Evolutionary conservation across 2,797 vertebrate species (phyloP).

Genomic region (Smutsia temminckii): DNA sequence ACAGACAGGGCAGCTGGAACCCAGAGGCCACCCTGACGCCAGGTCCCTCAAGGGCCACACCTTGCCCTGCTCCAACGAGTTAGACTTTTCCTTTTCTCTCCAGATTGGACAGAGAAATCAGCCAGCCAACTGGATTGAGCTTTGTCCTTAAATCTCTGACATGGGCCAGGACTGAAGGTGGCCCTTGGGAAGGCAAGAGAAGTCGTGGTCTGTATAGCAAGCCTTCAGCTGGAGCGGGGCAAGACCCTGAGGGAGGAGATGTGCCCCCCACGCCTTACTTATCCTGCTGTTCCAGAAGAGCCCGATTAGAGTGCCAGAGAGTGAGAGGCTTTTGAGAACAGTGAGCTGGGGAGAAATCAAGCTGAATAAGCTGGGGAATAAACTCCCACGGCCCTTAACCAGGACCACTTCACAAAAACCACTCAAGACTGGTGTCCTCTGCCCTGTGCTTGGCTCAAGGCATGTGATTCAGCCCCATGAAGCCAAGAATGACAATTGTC

Average conservation of each 20-base stretch:
- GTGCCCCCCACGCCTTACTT: no score
- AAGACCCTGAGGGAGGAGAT: not conserved
- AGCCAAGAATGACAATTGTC: not conserved
- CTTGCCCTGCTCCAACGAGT: accelerated
- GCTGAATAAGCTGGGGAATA: not conserved
- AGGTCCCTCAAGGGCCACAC: not conserved
- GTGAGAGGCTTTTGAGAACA: not conserved
- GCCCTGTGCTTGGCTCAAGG: not conserved
- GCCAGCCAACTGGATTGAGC: no score
- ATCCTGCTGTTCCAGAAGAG: not conserved
- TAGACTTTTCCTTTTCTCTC: not conserved
- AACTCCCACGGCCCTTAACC: not conserved
- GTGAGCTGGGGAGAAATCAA: not conserved
- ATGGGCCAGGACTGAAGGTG: not conserved
- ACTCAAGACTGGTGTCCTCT: not conserved
- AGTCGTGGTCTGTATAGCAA: no score
- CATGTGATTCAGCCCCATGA: not conserved
- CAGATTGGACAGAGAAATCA: not conserved
- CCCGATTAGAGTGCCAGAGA: not conserved
- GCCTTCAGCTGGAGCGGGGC: not conserved
- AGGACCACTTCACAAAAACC: no score
- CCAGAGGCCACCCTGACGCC: not conserved
- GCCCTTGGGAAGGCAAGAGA: not conserved
- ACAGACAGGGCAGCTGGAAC: not conserved
- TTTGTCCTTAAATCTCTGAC: not conserved